A percentile compares a stretch with the other conserved stretches of the same genome.
Evolutionary conservation across 1,140 invertebrate genomes (phyloP).

Genomic region (Eueides isabella): DNA sequence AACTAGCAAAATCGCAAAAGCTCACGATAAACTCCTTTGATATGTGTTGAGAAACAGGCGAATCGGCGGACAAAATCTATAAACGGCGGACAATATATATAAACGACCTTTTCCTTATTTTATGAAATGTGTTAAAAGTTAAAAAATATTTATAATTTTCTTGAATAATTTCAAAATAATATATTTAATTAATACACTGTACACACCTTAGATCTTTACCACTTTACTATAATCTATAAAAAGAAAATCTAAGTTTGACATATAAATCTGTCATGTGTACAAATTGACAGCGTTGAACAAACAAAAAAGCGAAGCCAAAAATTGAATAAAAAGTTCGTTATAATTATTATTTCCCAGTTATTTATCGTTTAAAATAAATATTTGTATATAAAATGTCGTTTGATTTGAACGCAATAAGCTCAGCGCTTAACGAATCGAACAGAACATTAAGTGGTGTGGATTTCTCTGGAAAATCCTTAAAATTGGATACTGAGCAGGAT

Average conservation of each 20-base stretch:
- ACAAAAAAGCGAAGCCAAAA: constrained; percentile 25
- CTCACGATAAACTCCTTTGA: too few species aligned
- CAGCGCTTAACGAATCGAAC: constrained; percentile 55
- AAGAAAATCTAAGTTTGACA: neutral
- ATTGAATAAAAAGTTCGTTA: constrained; percentile 55
- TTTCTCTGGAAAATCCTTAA: constrained; percentile 73
- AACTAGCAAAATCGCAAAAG: too few species aligned
- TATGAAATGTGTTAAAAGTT: too few species aligned
- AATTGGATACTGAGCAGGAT: constrained; percentile 68
- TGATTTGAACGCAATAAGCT: constrained; percentile 63
- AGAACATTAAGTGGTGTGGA: constrained; percentile 63
- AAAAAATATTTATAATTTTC: too few species aligned
- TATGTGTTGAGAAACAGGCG: too few species aligned
- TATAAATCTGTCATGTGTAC: neutral
- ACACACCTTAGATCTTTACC: neutral
- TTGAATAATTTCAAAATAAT: too few species aligned
- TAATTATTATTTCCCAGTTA: constrained; percentile 39
- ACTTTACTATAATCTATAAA: neutral
- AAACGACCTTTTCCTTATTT: too few species aligned
- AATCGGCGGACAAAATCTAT: too few species aligned
- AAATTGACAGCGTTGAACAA: constrained; percentile 1
- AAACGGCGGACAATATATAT: too few species aligned
- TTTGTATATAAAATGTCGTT: constrained; percentile 44
- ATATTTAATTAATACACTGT: neutral
- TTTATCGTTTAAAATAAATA: constrained; percentile 13